Conservation (phyloP, 2,888 invertebrate genomes). For the Clunio marinus region DNA sequence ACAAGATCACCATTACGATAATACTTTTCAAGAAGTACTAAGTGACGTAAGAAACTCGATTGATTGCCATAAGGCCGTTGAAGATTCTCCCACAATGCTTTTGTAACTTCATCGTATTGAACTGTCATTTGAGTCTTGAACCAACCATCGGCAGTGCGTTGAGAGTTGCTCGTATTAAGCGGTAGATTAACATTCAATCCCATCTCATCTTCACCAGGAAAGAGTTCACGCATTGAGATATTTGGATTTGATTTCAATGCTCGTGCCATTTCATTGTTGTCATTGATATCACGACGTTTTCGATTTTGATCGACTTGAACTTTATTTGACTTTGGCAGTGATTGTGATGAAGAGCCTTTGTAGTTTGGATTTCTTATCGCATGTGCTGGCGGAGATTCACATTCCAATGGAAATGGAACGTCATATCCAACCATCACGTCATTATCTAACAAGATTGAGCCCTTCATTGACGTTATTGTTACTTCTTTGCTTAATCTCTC, state of each 20-base stretch:
- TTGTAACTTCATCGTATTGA: constrained; percentile 78
- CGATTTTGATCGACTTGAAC: constrained; percentile 23
- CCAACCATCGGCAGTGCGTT: constrained; percentile 76
- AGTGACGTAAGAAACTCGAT: constrained; percentile 76
- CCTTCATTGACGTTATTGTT: constrained; percentile 22
- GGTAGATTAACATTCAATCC: constrained; percentile 71
- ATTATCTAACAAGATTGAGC: constrained; percentile 44
- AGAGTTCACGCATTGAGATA: constrained; percentile 74
- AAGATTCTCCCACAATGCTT: constrained; percentile 72
- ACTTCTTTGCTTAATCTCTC: constrained; percentile 27
- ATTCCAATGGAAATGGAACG: constrained; percentile 44
- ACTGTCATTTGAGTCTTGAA: constrained; percentile 73
- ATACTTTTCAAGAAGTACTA: constrained; percentile 77
- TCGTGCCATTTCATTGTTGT: constrained; percentile 47
- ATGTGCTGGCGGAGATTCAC: constrained; percentile 40
- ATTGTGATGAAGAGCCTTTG: constrained; percentile 27
- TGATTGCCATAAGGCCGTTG: constrained; percentile 85
- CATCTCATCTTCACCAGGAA: constrained; percentile 80
- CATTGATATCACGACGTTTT: constrained; percentile 39
- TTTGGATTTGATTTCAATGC: constrained; percentile 61
- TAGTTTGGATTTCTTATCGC: constrained; percentile 29
- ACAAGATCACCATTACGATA: constrained; percentile 75
- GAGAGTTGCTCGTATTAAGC: constrained; percentile 54
- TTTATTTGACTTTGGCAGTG: background rate
- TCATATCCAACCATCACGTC: constrained; percentile 49